Evolutionary conservation across 2,113 vertebrate species (phyloP), one percentile per base, ranked within the genome.

Genomic region (Cnemophilus loriae): DNA sequence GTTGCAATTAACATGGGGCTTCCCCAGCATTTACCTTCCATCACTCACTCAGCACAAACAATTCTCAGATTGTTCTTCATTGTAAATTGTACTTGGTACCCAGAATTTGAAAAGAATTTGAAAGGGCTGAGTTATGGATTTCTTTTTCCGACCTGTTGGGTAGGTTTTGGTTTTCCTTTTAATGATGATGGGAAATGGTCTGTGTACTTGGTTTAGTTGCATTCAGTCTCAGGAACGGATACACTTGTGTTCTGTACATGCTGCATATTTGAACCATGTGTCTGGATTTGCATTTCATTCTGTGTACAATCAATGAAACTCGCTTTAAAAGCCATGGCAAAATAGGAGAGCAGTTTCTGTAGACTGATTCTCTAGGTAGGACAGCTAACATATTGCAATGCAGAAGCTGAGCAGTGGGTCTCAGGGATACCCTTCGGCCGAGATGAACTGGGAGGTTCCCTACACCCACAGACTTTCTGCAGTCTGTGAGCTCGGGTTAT

Each of bases 1-100:
- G 88, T 92, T 94, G 68, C 83, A 96, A 95, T 96, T 96, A 95
- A 84, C 83, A 23, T 2, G 1, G 35, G 27, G 67, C 71, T 79
- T 93, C 61, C 64, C 75, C 14, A 4, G 46, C 11, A 2, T 63
- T 92, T 89, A 37, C 67, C 52, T 91, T 77, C 44, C 35, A 42
- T 87, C 65, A 75, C 32, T 95, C 71, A 53, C 64, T 77, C 60
- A 69, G 46, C 41, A 71, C 67, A 60, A 93, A 39, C 24, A 84
- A 61, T 60, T 87, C 32, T 83, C 74, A 77, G 23, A 30, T 93
- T 64, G 41, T 87, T 78, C 61, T 65, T 46, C 19, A 3, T 65
- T 80, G 55, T 61, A 71, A 93, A 81, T 61, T 77, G 26, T 53
- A 53, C 60, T 86, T 65, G 6, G 22, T 70, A 71, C 14, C 21